A percentile compares a stretch with the other conserved stretches of the same genome.
These are phyloP conservation scores for Eutolmus rufibarbis DNA, from an alignment of 2,888 invertebrate species.

Conservation along the genomic window DNA sequence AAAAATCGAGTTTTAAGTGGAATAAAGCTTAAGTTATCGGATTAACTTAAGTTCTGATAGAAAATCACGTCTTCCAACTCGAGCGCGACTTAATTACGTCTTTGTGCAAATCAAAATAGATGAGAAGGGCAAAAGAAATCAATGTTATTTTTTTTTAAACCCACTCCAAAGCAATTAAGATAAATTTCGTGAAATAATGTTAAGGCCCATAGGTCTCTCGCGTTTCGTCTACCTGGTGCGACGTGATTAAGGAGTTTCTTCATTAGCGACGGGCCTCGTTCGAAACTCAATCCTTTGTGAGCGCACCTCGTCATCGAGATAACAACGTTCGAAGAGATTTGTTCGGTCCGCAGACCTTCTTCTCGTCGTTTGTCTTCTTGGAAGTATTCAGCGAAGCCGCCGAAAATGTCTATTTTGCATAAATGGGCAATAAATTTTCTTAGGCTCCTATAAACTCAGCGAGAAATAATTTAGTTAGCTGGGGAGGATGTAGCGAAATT, in stretches of 20 bases:
- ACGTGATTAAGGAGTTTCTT: not conserved
- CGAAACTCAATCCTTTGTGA: not conserved
- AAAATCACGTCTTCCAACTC: not conserved
- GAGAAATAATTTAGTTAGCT: not conserved
- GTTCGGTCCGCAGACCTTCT: not conserved
- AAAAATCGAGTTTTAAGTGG: not conserved
- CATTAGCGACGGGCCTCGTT: not conserved
- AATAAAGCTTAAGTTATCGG: not conserved
- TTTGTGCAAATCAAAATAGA: not conserved
- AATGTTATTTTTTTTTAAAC: not conserved
- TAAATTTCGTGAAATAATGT: not conserved
- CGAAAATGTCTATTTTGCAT: not conserved
- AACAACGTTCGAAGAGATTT: not conserved
- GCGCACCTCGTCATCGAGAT: not conserved
- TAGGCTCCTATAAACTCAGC: not conserved
- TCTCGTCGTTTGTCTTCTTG: not conserved
- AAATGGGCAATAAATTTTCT: not conserved
- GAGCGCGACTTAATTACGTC: not conserved
- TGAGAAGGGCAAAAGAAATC: not conserved
- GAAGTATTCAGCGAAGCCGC: not conserved
- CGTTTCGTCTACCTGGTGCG: not conserved
- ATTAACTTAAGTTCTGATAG: not conserved
- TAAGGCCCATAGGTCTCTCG: not conserved
- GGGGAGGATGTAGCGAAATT: not conserved
- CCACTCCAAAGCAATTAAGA: not conserved